Evolutionary conservation across 2,888 invertebrate genomes (phyloP), one percentile per base, ranked within the genome.

Genomic region (Polydrusus cervinus): DNA sequence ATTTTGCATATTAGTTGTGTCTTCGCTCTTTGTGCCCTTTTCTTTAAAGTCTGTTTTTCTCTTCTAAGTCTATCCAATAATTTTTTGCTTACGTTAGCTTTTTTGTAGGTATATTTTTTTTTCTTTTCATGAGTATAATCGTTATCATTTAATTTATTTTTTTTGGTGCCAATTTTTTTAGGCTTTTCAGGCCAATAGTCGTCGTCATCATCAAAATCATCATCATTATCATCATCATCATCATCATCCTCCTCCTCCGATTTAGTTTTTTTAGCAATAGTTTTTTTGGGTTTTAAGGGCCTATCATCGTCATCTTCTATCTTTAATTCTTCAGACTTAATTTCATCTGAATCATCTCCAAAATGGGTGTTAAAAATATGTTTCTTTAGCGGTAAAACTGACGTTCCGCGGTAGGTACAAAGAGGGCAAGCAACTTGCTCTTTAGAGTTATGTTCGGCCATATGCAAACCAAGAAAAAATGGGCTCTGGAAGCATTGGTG

Each of bases 311-410:
- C 55, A 13, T 55, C 64, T 11, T 6, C 20, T 40, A 53, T 20
- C n/a, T 34, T 64, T 49, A 16, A 30, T 64, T 69, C 69, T 14
- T 70, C 66, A 40, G 13, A 11, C 40, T 74, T 70, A 7, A 43
- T n/a, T 0, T 53, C 70, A n/a, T 53, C 13, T 13, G 20, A 10
- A 13, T 71, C 30, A 55, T 85, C 84, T 25, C 82, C 81, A 14
- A 84, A 79, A 76, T 86, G 86, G 10, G 80, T 81, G 6, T 81
- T 80, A 64, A 85, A 84, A 11, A 86, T 81, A 75, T 87, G 87
- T 3, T 81, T 81, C 14, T 82, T 78, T 20, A 87, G 79, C 0
- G 81, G 78, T 18, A 82, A 81, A 18, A 83, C 78, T 65, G 81
- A 80, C 3, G 75, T 74, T 1, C 85, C 83, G 30, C 77, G 79